phyloP scores from a whole-genome alignment of 2,113 vertebrate species.

The Lasiurus borealis region DNA sequence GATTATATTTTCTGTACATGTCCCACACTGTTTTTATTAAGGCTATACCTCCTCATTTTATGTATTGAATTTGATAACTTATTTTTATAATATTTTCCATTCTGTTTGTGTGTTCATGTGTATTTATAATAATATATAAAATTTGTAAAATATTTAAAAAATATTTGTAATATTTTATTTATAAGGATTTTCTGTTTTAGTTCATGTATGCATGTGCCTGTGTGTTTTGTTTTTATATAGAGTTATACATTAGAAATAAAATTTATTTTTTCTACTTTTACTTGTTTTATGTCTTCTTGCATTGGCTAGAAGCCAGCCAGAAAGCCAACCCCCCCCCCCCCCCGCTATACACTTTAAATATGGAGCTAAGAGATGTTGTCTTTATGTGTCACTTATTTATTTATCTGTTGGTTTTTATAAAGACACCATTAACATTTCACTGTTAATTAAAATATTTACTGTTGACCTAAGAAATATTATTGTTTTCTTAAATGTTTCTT shows the following conservation, averaged over 20 bases:
- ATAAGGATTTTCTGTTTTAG: conserved; percentile 25
- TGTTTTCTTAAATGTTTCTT: conserved; percentile 34
- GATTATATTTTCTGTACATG: background rate
- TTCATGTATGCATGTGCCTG: background rate
- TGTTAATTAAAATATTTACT: conserved; percentile 29
- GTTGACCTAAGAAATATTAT: background rate
- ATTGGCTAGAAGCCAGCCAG: background rate
- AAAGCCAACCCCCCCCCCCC: too few relatives aligned
- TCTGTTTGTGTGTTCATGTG: background rate
- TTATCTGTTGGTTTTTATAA: conserved; percentile 10
- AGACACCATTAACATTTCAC: background rate
- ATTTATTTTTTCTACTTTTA: conserved; percentile 6
- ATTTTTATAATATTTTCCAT: conserved; percentile 46
- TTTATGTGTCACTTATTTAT: background rate
- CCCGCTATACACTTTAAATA: too few relatives aligned
- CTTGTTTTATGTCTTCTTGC: background rate
- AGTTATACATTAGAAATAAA: background rate
- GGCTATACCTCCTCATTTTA: background rate
- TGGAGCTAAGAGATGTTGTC: background rate
- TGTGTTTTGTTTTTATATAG: background rate
- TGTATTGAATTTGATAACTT: background rate
- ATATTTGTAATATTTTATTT: background rate
- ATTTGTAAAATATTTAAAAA: background rate
- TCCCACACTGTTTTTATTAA: background rate
- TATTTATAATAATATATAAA: conserved; percentile 10